Evolutionary conservation across 2,888 invertebrate species (phyloP).

Genomic region (Theodoxus fluviatilis): DNA sequence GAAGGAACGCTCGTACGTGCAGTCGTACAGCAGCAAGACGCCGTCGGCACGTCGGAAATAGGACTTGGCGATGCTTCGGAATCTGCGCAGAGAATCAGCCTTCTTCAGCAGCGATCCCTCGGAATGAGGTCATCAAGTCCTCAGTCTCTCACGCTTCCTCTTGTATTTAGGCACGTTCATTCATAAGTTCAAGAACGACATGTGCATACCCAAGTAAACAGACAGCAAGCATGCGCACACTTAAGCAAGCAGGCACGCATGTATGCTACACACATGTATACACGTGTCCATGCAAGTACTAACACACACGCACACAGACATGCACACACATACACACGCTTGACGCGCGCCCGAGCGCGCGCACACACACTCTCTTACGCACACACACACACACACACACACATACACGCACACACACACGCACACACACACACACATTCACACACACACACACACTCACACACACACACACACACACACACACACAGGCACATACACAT

Average conservation of each 20-base stretch:
- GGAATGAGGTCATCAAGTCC: too few species aligned
- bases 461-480: not conserved
- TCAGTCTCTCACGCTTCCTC: too few species aligned
- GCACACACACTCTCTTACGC: not conserved
- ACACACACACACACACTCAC: not conserved
- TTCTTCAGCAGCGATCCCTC: not conserved
- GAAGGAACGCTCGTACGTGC: constrained; percentile 71
- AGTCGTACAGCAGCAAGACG: constrained; percentile 71
- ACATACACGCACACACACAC: not conserved
- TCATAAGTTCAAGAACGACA: too few species aligned
- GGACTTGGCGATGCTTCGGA: constrained; percentile 72
- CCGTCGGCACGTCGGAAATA: constrained; percentile 74
- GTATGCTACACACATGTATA: not conserved
- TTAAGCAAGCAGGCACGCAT: not conserved
- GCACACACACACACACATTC: not conserved
- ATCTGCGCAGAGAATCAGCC: constrained; percentile 56
- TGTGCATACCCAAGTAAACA: too few species aligned
- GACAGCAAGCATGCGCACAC: too few species aligned
- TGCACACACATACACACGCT: not conserved
- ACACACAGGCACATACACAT: constrained; percentile 28
- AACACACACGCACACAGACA: not conserved
- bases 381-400: constrained; percentile 15
- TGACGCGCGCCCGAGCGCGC: not conserved
- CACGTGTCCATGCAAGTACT: not conserved
- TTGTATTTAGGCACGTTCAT: too few species aligned